Evolutionary conservation across 2,113 vertebrate species (phyloP), one percentile per base, ranked within the genome.

Genomic region (Myotis yumanensis): DNA sequence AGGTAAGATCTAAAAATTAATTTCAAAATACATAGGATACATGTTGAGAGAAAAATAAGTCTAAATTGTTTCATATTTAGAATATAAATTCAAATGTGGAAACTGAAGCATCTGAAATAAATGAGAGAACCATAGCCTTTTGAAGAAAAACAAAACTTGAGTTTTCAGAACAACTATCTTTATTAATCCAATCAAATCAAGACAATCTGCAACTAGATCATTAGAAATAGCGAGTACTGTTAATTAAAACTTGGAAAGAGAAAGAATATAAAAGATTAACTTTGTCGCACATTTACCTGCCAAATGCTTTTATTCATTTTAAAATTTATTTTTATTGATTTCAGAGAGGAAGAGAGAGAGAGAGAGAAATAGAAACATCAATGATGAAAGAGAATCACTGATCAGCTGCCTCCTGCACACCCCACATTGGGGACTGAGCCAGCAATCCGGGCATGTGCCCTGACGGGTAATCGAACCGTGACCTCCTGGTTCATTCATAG

Each of bases 41-140:
- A 51, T 46, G 8, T 14, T 81, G 22, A 73, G 32, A 86, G 71
- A 86, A 85, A 71, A 71, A 11, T 84, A 86, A 59, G 5, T 89
- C 89, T 54, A 71, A 90, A 48, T 90, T 68, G 72, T 30, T 91
- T 57, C 4, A 86, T 11, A 79, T 54, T 64, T 64, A 51, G 11
- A 72, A 32, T 72, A 91, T 72, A 80, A 71, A 90, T 62, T 43
- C 11, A 14, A 90, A 90, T 77, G 15, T 90, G 40, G 15, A 94
- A 94, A 94, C 52, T 69, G 23, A 89, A 89, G 48, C 30, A 75
- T 66, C 35, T 90, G 72, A 77, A 94, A 59, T 71, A 57, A 90
- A 57, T 57, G 40, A 46, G 28, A 37, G 54, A 23, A 23, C 22
- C 15, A 62, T 4, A 62, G 15, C 5, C 28, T 72, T 85, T 16